These are phyloP conservation scores for Ectemnius cavifrons DNA, from an alignment of 2,888 invertebrate genomes.

Conservation along the genomic window DNA sequence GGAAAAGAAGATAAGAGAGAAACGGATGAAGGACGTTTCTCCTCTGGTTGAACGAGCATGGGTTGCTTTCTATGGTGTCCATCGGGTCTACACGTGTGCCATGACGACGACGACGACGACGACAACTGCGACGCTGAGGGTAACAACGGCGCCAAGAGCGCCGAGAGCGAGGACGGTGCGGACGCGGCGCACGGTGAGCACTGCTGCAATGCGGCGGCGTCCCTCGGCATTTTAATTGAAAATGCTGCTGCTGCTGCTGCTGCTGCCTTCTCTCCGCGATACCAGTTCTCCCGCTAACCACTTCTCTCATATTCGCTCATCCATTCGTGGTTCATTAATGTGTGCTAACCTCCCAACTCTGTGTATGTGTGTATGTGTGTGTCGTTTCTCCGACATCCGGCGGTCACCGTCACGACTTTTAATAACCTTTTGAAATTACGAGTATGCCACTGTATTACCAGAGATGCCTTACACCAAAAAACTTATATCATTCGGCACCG, in stretches of 20 bases:
- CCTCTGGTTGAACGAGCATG: slow-evolving; percentile 1
- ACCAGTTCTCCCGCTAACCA: slow-evolving; percentile 21
- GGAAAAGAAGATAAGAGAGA: slow-evolving; percentile 13
- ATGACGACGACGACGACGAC: slow-evolving; percentile 31
- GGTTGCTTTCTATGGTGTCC: background rate
- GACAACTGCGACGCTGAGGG: slow-evolving; percentile 22
- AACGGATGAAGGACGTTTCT: slow-evolving; percentile 43
- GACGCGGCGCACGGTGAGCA: slow-evolving; percentile 14
- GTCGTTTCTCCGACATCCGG: slow-evolving; percentile 7
- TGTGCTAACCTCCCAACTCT: slow-evolving; percentile 44
- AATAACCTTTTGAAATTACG: slow-evolving; percentile 47
- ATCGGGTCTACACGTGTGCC: slow-evolving; percentile 50
- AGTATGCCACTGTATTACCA: slow-evolving; percentile 1
- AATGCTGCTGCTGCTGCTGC: slow-evolving; percentile 58
- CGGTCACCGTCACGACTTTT: slow-evolving; percentile 27
- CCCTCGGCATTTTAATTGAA: slow-evolving; percentile 71
- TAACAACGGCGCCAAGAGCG: slow-evolving; percentile 24
- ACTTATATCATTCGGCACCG: background rate
- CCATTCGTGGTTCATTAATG: slow-evolving; percentile 56
- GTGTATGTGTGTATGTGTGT: slow-evolving; percentile 21
- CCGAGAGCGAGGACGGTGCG: no score
- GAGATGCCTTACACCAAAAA: background rate
- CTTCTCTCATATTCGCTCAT: slow-evolving; percentile 51
- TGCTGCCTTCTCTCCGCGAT: slow-evolving; percentile 32
- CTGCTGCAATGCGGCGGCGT: slow-evolving; percentile 68